A percentile compares a stretch with the other conserved stretches of the same genome.
These are phyloP conservation scores for Cyprinodon diabolis DNA, from an alignment of 2,797 vertebrate species.

Conservation along the genomic window DNA sequence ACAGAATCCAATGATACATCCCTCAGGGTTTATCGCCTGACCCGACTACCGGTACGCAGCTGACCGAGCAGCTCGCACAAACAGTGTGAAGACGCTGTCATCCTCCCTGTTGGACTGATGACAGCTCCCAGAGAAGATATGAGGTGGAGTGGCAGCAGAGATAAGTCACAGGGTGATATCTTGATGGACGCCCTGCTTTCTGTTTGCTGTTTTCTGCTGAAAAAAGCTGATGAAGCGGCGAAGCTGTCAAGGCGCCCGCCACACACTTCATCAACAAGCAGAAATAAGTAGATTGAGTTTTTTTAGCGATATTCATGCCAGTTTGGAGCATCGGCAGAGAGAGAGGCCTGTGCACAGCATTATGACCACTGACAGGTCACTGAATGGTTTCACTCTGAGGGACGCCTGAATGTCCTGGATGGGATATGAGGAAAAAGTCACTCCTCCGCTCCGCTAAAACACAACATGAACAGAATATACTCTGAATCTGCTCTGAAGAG, in stretches of 20 bases:
- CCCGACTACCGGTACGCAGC: constrained; percentile 10
- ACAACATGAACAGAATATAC: too few relatives aligned
- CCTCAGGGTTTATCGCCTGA: constrained; percentile 31
- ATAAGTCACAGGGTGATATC: constrained; percentile 3
- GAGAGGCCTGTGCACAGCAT: background rate
- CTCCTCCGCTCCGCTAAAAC: too few relatives aligned
- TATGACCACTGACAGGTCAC: background rate
- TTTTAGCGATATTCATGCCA: constrained; percentile 1
- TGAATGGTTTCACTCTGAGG: background rate
- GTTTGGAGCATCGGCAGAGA: background rate
- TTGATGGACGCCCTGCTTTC: constrained; percentile 17
- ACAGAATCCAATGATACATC: constrained; percentile 51
- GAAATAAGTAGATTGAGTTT: constrained; percentile 24
- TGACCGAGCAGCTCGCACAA: constrained; percentile 17
- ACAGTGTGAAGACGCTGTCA: constrained; percentile 11
- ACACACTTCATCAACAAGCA: constrained; percentile 9
- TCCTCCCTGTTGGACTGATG: constrained; percentile 30
- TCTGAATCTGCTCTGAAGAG: too few relatives aligned
- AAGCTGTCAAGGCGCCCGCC: constrained; percentile 25
- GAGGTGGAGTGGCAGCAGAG: constrained; percentile 13
- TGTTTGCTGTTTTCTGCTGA: constrained; percentile 32
- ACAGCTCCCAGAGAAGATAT: constrained; percentile 9
- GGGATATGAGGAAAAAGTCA: background rate
- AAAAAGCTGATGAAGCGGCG: background rate
- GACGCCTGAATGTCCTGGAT: background rate